Evolutionary conservation across 2,888 invertebrate genomes (phyloP).

Genomic region (Calameuta idolon): DNA sequence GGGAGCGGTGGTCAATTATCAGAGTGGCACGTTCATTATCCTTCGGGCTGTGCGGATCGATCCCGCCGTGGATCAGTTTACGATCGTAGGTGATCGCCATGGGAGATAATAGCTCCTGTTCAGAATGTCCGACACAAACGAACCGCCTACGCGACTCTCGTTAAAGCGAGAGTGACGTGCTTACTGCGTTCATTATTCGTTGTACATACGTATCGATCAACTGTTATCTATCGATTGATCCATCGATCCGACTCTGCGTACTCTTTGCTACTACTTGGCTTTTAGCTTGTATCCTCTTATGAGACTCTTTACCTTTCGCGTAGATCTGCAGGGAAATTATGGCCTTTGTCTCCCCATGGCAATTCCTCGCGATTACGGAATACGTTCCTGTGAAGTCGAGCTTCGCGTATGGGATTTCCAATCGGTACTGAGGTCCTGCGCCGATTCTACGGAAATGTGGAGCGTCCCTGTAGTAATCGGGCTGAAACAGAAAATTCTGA

Average conservation of each 20-base stretch:
- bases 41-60: neutral
- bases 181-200: neutral
- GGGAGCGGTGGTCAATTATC: slow-evolving; percentile 10
- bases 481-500: slow-evolving; percentile 69
- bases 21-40: neutral
- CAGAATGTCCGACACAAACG: neutral
- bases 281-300: neutral
- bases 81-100: slow-evolving; percentile 1
- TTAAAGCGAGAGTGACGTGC: neutral
- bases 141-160: slow-evolving; percentile 1
- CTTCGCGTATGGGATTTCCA: slow-evolving; percentile 88
- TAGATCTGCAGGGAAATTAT: slow-evolving; percentile 89
- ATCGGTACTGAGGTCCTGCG: slow-evolving; percentile 82
- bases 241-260: neutral
- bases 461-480: slow-evolving; percentile 89
- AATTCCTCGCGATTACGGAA: slow-evolving; percentile 84
- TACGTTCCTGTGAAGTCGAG: slow-evolving; percentile 90
- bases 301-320: slow-evolving; percentile 76
- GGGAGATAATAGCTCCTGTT: neutral
- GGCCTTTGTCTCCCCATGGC: slow-evolving; percentile 86
- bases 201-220: neutral
- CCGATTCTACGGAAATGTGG: slow-evolving; percentile 82
- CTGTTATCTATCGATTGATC: neutral
- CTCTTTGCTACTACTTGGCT: neutral
- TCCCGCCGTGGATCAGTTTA: neutral